Conservation (phyloP, 1,140 invertebrate species). For the Holotrichia oblita region DNA sequence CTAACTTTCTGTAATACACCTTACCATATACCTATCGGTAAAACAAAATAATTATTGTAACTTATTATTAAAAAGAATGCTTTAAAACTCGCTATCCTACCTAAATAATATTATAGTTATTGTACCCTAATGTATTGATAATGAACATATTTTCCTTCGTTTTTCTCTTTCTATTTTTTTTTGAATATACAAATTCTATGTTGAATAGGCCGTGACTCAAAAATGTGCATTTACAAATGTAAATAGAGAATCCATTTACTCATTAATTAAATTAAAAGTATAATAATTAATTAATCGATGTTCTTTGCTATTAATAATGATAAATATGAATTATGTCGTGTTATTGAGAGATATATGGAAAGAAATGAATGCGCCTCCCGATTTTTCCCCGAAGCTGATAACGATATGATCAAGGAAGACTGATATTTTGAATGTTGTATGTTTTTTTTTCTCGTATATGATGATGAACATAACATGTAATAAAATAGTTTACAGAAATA, state of each 20-base stretch:
- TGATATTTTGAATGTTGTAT: conserved; percentile 37
- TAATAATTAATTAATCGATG: conserved; percentile 30
- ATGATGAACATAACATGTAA: conserved; percentile 36
- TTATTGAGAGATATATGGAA: not conserved
- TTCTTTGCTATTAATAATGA: conserved; percentile 27
- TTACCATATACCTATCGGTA: not conserved
- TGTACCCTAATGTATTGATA: conserved; percentile 3
- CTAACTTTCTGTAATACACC: not conserved
- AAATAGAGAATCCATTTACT: conserved; percentile 33
- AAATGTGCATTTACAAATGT: conserved; percentile 35
- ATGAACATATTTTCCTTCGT: conserved; percentile 12
- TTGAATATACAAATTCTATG: conserved; percentile 30
- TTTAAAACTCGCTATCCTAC: conserved; percentile 9
- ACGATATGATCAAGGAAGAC: conserved; percentile 24
- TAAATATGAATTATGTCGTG: conserved; percentile 19
- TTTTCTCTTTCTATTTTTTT: not conserved
- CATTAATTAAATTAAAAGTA: not conserved
- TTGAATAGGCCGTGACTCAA: conserved; percentile 36
- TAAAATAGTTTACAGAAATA: conserved; percentile 33
- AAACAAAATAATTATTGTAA: not conserved
- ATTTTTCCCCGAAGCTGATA: not conserved
- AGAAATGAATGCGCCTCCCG: conserved; percentile 3
- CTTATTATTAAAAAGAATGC: not conserved
- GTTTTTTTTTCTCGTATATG: conserved; percentile 31
- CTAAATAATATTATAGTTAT: not conserved